Evolutionary conservation across 1,140 invertebrate species (phyloP).

Genomic region (Acromyrmex charruanus): DNA sequence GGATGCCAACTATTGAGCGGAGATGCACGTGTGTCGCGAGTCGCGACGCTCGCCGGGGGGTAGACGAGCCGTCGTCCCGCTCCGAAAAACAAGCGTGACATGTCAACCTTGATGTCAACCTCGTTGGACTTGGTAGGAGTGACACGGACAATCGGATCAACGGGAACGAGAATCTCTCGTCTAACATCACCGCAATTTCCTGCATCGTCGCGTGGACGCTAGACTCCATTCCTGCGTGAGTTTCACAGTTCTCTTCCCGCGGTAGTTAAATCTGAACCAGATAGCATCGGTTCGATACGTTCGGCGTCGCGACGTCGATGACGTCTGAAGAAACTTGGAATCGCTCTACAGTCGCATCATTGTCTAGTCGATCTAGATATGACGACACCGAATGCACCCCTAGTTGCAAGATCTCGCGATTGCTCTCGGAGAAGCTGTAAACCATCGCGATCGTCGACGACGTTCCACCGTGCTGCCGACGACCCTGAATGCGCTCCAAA

Average conservation of each 20-base stretch:
- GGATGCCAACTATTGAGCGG: constrained; percentile 24
- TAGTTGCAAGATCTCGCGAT: not conserved
- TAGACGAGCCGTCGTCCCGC: not conserved
- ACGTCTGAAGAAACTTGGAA: not conserved
- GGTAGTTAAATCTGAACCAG: constrained; percentile 7
- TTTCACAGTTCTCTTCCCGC: not conserved
- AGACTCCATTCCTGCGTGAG: not conserved
- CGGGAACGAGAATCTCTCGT: not conserved
- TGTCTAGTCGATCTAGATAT: constrained; percentile 12
- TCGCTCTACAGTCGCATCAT: not conserved
- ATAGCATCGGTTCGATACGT: not conserved
- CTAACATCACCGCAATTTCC: not conserved
- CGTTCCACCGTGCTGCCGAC: not conserved
- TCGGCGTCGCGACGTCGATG: constrained; percentile 1
- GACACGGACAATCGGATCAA: not conserved
- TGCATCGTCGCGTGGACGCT: not conserved
- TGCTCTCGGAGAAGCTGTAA: not conserved
- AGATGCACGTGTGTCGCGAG: constrained; percentile 22
- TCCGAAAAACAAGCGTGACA: not conserved
- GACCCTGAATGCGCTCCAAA: not conserved
- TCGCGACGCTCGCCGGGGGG: not conserved
- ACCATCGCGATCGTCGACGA: not conserved
- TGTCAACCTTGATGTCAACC: not conserved
- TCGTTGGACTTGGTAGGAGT: not conserved
- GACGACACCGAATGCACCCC: not conserved